phyloP scores from a whole-genome alignment of 2,888 invertebrate genomes.

The Dromius quadrimaculatus region DNA sequence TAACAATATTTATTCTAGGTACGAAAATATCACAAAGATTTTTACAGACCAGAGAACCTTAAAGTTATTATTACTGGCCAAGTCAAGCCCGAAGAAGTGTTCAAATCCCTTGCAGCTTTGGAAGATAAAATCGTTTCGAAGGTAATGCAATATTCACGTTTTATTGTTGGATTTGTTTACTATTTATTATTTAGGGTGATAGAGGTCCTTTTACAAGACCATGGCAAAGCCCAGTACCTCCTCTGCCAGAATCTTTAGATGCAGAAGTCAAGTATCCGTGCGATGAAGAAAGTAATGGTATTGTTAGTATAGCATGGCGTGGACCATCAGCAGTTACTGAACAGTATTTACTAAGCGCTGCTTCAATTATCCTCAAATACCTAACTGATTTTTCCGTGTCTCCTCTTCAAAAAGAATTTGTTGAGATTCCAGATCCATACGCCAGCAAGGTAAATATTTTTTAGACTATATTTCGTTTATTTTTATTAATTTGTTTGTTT shows the following conservation, averaged over 20 bases:
- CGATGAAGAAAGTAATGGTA: constrained; percentile 86
- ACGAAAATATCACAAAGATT: constrained; percentile 83
- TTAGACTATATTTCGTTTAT: not conserved
- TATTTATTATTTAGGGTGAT: constrained; percentile 64
- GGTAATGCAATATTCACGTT: constrained; percentile 64
- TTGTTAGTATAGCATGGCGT: constrained; percentile 83
- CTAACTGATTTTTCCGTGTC: constrained; percentile 89
- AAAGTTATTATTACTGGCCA: constrained; percentile 87
- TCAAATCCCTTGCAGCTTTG: constrained; percentile 77
- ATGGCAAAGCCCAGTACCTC: constrained; percentile 81
- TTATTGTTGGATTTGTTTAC: not conserved
- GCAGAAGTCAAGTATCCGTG: constrained; percentile 79
- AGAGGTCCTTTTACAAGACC: constrained; percentile 76
- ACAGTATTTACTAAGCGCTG: constrained; percentile 73
- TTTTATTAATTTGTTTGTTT: constrained; percentile 54
- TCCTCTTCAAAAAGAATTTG: constrained; percentile 85
- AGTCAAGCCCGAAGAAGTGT: constrained; percentile 80
- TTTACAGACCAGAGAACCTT: constrained; percentile 90
- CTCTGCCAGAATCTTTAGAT: constrained; percentile 70
- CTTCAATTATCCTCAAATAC: constrained; percentile 81
- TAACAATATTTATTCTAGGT: constrained; percentile 69
- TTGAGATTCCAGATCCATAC: constrained; percentile 84
- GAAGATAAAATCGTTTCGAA: constrained; percentile 82
- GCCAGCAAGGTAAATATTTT: constrained; percentile 82
- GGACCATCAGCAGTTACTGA: constrained; percentile 77